Base-by-base conservation (phyloP, 2,888 invertebrate species). In the Cremastobaeus sp. region DNA sequence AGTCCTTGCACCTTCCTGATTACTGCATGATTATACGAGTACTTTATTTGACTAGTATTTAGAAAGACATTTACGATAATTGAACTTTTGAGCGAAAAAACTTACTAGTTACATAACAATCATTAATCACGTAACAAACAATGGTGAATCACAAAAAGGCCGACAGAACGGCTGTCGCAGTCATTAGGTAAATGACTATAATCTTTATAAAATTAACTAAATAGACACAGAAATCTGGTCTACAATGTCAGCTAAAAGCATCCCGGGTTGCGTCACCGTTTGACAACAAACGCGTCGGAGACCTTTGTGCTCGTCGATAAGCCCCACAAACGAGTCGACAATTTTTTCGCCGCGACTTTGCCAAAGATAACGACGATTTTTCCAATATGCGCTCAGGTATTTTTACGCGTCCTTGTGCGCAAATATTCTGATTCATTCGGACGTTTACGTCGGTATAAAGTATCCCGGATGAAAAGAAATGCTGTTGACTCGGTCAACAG, bases 361-460 rank as follows among this genome's bases (percentile, higher is more conserved):
- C 65, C 41, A 8, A 72, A 76, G 75, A 76, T 76, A 76, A 76
- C 72, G 66, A 69, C 45, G 9, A 75, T 74, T 75, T 75, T 66
- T 71, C 57, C 70, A 59, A 65, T 65, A 65, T 52, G 2, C 12
- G 18, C 20, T 3, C 3, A n/a, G 50, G 54, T 69, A 74, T 74
- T 74, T 74, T 74, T 69, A 69, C 65, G 72, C 69, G 75, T 64
- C 68, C 64, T 69, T 72, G 71, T 68, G 62, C 35, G 75, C 71
- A 71, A 68, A 68, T 68, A 64, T 70, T 62, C 71, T 64, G 68
- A 75, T 68, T 75, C 75, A 68, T 55, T 68, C 37, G 45, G 70
- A 70, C 65, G 25, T 45, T 59, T 59, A 62, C 34, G 59, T 64
- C 48, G 74, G 54, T 62, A 70, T 65, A 64, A 69, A 60, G 52